Conservation (phyloP, 30 jellyfish, hydroid and myxozoan genomes). For the Catostylus mosaicus region DNA sequence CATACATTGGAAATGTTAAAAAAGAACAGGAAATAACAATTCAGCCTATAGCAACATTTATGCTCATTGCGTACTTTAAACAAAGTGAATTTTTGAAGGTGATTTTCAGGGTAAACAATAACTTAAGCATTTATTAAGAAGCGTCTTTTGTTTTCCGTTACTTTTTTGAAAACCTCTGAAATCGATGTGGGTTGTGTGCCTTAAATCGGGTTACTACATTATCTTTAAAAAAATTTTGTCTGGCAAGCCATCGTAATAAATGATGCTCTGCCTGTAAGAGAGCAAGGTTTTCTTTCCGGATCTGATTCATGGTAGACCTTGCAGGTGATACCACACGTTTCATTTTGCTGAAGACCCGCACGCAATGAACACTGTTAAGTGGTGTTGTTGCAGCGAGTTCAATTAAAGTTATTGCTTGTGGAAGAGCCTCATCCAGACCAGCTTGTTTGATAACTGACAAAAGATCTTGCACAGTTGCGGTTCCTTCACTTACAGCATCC, state of each 20-base stretch:
- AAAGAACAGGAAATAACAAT: too few species aligned
- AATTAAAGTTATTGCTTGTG: constrained; percentile 18
- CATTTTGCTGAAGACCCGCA: constrained; percentile 25
- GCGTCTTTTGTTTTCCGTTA: too few species aligned
- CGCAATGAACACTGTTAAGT: constrained; percentile 48
- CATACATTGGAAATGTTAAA: too few species aligned
- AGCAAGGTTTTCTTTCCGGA: constrained; percentile 18
- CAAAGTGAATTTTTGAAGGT: too few species aligned
- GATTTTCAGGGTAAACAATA: too few species aligned
- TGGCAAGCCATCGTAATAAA: constrained; percentile 31
- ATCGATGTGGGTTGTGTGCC: constrained; percentile 6
- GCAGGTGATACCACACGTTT: constrained; percentile 6
- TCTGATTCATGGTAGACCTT: constrained; percentile 23
- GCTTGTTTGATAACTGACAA: constrained; percentile 26
- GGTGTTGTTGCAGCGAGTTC: constrained; percentile 35
- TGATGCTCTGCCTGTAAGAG: constrained; percentile 30
- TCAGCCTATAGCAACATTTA: too few species aligned
- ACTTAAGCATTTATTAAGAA: too few species aligned
- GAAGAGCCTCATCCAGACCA: constrained; percentile 31
- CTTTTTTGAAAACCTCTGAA: constrained; percentile 31
- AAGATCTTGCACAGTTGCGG: constrained; percentile 48
- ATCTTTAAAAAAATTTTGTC: constrained; percentile 31
- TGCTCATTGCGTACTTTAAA: too few species aligned
- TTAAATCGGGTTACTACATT: constrained; percentile 34
- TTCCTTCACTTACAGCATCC: constrained; percentile 20